Conservation (phyloP, 2,888 invertebrate species). For the Octonoba sinensis region DNA sequence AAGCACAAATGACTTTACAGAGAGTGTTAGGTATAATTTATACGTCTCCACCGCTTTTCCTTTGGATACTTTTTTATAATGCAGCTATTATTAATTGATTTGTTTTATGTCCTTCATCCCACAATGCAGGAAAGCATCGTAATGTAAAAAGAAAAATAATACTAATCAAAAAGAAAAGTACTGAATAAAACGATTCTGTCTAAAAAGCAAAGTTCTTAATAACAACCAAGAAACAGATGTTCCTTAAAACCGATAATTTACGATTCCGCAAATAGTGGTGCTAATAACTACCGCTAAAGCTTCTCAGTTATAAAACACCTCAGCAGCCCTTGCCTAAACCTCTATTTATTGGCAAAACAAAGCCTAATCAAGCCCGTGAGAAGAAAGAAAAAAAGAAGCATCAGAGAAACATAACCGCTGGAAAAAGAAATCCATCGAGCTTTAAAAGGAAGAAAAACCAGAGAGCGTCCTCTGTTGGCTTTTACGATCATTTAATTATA, state of each 20-base stretch:
- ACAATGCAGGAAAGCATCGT: no score
- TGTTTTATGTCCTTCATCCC: conserved; percentile 23
- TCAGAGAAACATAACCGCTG: neutral
- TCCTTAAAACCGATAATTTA: conserved; percentile 45
- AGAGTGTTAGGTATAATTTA: no score
- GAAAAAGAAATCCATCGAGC: neutral
- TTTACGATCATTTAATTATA: conserved; percentile 44
- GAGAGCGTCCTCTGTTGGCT: conserved; percentile 1
- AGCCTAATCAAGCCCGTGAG: conserved; percentile 27
- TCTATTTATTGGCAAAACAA: conserved; percentile 43
- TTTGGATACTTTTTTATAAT: no score
- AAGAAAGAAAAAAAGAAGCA: neutral
- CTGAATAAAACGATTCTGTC: neutral
- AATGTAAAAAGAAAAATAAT: neutral
- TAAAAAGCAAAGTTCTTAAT: conserved; percentile 30
- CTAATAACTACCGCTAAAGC: conserved; percentile 37
- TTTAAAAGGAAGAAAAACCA: conserved; percentile 8
- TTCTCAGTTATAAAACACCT: conserved; percentile 21
- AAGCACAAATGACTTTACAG: no score
- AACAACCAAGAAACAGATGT: conserved; percentile 17
- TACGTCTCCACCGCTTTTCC: no score
- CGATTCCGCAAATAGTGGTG: conserved; percentile 46
- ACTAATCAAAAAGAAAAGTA: neutral
- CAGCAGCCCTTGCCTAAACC: conserved; percentile 32
- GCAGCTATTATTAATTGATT: conserved; percentile 26